phyloP scores from a whole-genome alignment of 2,888 invertebrate species.

The Xestia ashworthii region DNA sequence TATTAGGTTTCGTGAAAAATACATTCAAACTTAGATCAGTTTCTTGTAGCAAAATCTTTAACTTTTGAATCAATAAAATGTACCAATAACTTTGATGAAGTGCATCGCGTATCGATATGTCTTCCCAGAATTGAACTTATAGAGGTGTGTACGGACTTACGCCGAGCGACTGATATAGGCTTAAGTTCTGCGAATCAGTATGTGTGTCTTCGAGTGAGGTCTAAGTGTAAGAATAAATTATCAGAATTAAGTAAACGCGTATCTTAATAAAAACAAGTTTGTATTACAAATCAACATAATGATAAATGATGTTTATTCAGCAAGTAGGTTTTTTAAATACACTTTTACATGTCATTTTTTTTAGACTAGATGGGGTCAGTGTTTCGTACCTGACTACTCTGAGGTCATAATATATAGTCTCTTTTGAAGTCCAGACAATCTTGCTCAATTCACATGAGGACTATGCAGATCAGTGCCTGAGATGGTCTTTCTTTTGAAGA shows the following conservation, averaged over 20 bases:
- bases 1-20: too few species aligned
- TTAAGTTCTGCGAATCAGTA: conserved; percentile 61
- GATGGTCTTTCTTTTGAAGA: too few species aligned
- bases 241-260: not conserved
- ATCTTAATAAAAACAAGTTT: not conserved
- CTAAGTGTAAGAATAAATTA: conserved; percentile 17
- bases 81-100: conserved; percentile 18
- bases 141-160: conserved; percentile 37
- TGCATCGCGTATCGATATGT: conserved; percentile 13
- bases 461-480: too few species aligned
- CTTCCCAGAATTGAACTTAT: conserved; percentile 35
- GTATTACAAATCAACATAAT: not conserved
- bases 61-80: not conserved
- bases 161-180: conserved; percentile 17
- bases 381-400: too few species aligned
- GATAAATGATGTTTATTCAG: too few species aligned
- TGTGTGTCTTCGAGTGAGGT: conserved; percentile 46
- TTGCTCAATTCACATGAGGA: too few species aligned
- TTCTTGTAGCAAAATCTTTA: not conserved
- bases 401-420: too few species aligned
- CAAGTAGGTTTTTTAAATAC: too few species aligned
- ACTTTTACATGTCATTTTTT: too few species aligned
- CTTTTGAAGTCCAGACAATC: too few species aligned
- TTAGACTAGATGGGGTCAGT: too few species aligned
- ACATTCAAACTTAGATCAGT: not conserved